These are phyloP conservation scores for Drosophila acutilabella DNA, from an alignment of 2,888 invertebrate genomes.

Conservation along the genomic window DNA sequence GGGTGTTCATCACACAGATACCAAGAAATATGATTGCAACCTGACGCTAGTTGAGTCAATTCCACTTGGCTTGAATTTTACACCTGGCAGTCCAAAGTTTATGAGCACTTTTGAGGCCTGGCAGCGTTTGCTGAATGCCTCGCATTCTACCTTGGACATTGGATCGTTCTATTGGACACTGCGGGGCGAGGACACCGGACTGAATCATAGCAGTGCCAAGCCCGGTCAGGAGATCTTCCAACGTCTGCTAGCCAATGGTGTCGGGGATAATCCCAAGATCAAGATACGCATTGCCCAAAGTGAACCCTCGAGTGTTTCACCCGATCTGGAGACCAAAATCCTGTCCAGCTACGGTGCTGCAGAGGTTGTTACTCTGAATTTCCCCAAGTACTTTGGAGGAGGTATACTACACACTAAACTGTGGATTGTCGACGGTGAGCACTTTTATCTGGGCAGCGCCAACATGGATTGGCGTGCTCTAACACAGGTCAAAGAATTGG, in stretches of 20 bases:
- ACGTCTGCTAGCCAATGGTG: constrained; percentile 87
- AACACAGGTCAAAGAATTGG: constrained; percentile 94
- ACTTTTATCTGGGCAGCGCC: constrained; percentile 97
- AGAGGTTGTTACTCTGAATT: constrained; percentile 56
- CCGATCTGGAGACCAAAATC: constrained; percentile 80
- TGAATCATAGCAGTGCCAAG: constrained; percentile 90
- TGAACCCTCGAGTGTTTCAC: constrained; percentile 89
- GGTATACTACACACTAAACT: constrained; percentile 98
- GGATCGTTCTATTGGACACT: constrained; percentile 98
- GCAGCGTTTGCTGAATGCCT: constrained; percentile 91
- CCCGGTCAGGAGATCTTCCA: constrained; percentile 95
- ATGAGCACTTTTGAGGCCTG: constrained; percentile 92
- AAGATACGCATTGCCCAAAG: constrained; percentile 95
- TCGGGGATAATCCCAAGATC: constrained; percentile 86
- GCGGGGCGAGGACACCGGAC: constrained; percentile 90
- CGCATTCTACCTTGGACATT: constrained; percentile 93
- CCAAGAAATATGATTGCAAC: constrained; percentile 44
- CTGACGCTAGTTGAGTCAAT: constrained; percentile 96
- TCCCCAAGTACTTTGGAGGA: constrained; percentile 88
- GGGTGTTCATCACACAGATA: constrained; percentile 28
- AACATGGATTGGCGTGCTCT: constrained; percentile 99
- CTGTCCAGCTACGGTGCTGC: constrained; percentile 89
- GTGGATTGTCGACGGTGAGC: constrained; percentile 94
- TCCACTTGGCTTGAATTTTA: constrained; percentile 94
- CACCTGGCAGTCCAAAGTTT: constrained; percentile 87